A percentile compares a stretch with the other conserved stretches of the same genome.
Evolutionary conservation across 2,113 vertebrate species (phyloP).

Genomic region (Osmerus eperlanus): DNA sequence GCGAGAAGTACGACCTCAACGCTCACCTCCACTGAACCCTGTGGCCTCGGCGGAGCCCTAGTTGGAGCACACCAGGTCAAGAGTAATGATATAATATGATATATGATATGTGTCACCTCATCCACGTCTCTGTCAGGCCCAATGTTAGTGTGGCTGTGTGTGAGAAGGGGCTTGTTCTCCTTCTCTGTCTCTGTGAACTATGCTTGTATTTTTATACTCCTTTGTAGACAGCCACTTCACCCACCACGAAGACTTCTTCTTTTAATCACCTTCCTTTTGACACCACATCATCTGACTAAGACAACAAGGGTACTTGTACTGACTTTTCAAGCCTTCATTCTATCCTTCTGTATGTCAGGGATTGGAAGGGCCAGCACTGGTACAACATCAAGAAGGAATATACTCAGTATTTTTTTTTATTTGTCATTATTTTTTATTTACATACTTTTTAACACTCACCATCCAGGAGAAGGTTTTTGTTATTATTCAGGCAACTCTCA

Average conservation of each 20-base stretch:
- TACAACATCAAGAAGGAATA: slow-evolving; percentile 56
- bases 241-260: slow-evolving; percentile 49
- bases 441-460: slow-evolving; percentile 56
- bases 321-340: slow-evolving; percentile 36
- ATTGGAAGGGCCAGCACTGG: slow-evolving; percentile 50
- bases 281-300: slow-evolving; percentile 47
- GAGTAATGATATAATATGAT: slow-evolving; percentile 17
- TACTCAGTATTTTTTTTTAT: slow-evolving; percentile 21
- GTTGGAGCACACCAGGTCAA: slow-evolving; percentile 37
- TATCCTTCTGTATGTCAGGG: slow-evolving; percentile 40
- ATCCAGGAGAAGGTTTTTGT: slow-evolving; percentile 46
- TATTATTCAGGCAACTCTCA: slow-evolving; percentile 67
- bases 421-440: slow-evolving; percentile 37
- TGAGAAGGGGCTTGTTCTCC: slow-evolving; percentile 18
- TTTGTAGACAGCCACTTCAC: slow-evolving; percentile 48
- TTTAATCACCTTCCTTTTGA: slow-evolving; percentile 44
- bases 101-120: slow-evolving; percentile 13
- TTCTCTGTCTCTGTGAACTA: slow-evolving; percentile 49
- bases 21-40: slow-evolving; percentile 89
- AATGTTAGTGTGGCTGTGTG: slow-evolving; percentile 8
- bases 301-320: slow-evolving; percentile 54
- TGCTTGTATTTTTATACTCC: slow-evolving; percentile 57
- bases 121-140: slow-evolving; percentile 29
- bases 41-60: background rate
- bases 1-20: slow-evolving; percentile 97